phyloP scores from a whole-genome alignment of 2,113 vertebrate species.

The Cyphomyrus plagiostoma region DNA sequence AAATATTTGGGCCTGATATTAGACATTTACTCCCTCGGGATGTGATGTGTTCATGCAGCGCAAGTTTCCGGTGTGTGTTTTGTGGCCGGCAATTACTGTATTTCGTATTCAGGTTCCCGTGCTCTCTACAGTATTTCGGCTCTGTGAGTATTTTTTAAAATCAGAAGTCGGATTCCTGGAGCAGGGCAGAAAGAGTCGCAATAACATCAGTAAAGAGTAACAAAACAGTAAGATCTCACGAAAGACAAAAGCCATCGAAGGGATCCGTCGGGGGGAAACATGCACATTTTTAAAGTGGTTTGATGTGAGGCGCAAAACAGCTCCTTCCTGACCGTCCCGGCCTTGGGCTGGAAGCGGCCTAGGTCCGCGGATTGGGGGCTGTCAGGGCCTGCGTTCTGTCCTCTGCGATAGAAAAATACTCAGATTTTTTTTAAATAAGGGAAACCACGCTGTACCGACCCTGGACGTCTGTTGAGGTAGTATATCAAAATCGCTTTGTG shows the following conservation, averaged over 20 bases:
- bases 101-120: slow-evolving; percentile 62
- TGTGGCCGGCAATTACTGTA: slow-evolving; percentile 40
- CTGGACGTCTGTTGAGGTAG: slow-evolving; percentile 6
- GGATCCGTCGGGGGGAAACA: not conserved
- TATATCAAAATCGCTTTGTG: not conserved
- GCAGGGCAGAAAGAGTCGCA: slow-evolving; percentile 40
- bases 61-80: slow-evolving; percentile 43
- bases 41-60: slow-evolving; percentile 5
- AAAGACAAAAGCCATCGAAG: not conserved
- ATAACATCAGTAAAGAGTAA: not conserved
- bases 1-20: slow-evolving; percentile 11
- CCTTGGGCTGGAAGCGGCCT: slow-evolving; percentile 7
- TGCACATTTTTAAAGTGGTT: slow-evolving; percentile 6
- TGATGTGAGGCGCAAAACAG: not conserved
- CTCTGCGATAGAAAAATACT: not conserved
- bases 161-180: slow-evolving; percentile 27
- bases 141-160: slow-evolving; percentile 22
- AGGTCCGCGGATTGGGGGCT: slow-evolving; percentile 18
- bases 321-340: not conserved
- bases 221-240: not conserved
- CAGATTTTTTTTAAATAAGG: not conserved
- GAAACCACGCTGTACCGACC: not conserved
- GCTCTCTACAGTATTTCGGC: slow-evolving; percentile 40
- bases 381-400: slow-evolving; percentile 18
- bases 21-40: slow-evolving; percentile 3